Evolutionary conservation across 2,113 vertebrate genomes (phyloP), one percentile per base, ranked within the genome.

Genomic region (Hepsetus odoe): DNA sequence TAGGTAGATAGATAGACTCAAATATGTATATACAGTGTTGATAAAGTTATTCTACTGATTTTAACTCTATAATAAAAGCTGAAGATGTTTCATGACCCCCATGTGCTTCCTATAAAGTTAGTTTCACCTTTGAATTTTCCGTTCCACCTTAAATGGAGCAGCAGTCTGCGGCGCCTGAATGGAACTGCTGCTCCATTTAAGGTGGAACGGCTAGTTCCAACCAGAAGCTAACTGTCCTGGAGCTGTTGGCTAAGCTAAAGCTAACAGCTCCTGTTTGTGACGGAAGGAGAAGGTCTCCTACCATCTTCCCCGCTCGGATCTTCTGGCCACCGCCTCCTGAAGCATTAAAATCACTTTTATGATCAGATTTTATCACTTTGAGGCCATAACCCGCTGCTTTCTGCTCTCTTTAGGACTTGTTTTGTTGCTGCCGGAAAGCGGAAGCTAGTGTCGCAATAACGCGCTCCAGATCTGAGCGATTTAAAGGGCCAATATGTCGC

Each of bases 401-500:
- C 1, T 4, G 46, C 28, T 7, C 32, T 13, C 16, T 33, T 33
- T 65, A 6, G 61, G 61, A 65, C 61, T 65, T 65, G 3, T n/a
- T 22, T n/a, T 35, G 16, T 28, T 65, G 32, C 61, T 65, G 61
- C 33, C 61, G 33, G 6, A 65, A 65, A 65, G 18, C 61, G 61
- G 20, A 38, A 11, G 18, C 32, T 22, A 22, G 12, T n/a, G 32
- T n/a, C 35, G 61, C 20, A 38, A 28, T 12, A 9, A 5, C 46
- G 5, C 1, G 14, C 4, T 9, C 35, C 9, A 4, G 35, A 9
- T 38, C 35, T 38, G 35, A 38, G 35, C 35, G 4, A 9, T 5
- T 38, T 9, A 5, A 9, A 38, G 35, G 4, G 4, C 4, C 35
- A 38, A 38, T 9, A 9, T 5, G 4, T 5, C 4, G n/a, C n/a